Base-by-base conservation (phyloP, 1,140 invertebrate genomes). In the Fopius arisanus region DNA sequence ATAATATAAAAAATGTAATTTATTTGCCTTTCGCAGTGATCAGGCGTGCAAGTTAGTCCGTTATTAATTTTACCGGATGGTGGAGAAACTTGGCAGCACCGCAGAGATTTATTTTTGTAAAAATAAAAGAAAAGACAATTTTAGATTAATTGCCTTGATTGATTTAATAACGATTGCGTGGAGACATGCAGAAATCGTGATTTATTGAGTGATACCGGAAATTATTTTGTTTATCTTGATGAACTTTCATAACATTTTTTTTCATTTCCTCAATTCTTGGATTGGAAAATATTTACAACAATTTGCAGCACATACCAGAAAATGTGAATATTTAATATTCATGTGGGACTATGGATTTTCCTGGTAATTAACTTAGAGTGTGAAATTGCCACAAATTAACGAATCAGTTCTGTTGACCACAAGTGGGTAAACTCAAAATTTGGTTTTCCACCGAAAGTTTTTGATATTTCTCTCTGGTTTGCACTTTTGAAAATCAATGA, bases 1-100 rank as follows among this genome's bases (percentile, higher is more conserved):
- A 59, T 66, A 66, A 66, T 66, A 28, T 48, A 48, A 5, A 26
- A 28, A 59, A 26, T 26, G 54, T 59, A 59, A 59, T 59, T 59
- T 26, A 59, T 59, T 59, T 14, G 21, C 10, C 54, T 1, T 48
- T 48, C 19, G 0, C 54, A 28, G 23, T 59, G 54, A 26, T 59
- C 5, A 26, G 10, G 10, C 3, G 14, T 59, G 1, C n/a, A 59
- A 59, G 2, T 59, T 59, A 59, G 19, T 10, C 23, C 54, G 4
- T 59, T 3, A 26, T n/a, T 59, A 59, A 26, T 23, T 59, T 4
- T 21, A 59, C 54, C 6, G 7, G 54, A 59, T 10, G 4, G 9
- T 7, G n/a, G 54, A 4, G 19, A 23, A 3, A 59, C 1, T 59
- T 19, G 14, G 54, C 43, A 51, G 43, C 54, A 59, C 54, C 7